Percentiles rank a stretch among this genome's conserved stretches.
Conservation (phyloP, 1,140 invertebrate species). For the Dreissena polymorpha region DNA sequence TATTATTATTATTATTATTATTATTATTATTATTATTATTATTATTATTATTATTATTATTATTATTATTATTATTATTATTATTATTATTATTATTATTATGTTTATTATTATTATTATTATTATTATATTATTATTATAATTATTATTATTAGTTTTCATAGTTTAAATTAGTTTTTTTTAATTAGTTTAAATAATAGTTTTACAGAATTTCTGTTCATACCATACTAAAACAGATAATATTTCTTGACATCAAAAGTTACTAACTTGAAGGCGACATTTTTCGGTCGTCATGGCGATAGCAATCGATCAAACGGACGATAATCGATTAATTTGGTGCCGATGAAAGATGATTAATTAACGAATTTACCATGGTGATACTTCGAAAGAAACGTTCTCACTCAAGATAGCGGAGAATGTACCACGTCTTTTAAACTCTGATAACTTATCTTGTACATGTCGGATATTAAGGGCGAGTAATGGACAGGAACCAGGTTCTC, state of each 20-base stretch:
- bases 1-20: too few relatives aligned
- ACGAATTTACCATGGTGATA: slow-evolving; percentile 18
- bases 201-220: not conserved
- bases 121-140: too few relatives aligned
- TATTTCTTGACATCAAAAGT: slow-evolving; percentile 4
- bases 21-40: too few relatives aligned
- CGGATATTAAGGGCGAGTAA: not conserved
- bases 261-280: not conserved
- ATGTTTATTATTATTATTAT: too few relatives aligned
- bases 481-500: not conserved
- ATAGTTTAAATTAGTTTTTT: too few relatives aligned
- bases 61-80: too few relatives aligned
- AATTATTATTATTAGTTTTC: too few relatives aligned
- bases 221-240: not conserved
- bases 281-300: slow-evolving; percentile 17
- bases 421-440: not conserved
- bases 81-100: too few relatives aligned
- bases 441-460: not conserved
- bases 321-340: slow-evolving; percentile 25
- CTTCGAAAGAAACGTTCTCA: not conserved
- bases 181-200: too few relatives aligned
- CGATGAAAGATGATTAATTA: slow-evolving; percentile 37
- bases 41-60: too few relatives aligned
- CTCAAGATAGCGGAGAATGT: slow-evolving; percentile 5
- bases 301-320: slow-evolving; percentile 39